Conservation (phyloP, 1,140 invertebrate species). For the Hyles vespertilio region DNA sequence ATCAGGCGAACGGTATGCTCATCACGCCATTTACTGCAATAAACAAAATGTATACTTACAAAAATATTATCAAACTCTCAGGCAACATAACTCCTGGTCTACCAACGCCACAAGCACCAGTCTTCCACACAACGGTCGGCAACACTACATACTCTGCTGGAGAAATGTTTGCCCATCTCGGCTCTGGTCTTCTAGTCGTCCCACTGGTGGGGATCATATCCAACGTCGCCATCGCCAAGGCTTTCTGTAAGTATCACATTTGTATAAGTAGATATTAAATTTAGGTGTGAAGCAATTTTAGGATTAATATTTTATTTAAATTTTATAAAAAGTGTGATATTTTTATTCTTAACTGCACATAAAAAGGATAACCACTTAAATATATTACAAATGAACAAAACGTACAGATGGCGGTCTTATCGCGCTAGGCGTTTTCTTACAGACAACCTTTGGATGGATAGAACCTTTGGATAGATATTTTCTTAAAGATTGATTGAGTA, state of each 20-base stretch:
- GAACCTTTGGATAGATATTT: too few species aligned
- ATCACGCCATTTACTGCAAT: too few species aligned
- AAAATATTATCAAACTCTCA: constrained; percentile 27
- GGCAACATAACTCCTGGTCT: constrained; percentile 80
- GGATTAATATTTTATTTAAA: too few species aligned
- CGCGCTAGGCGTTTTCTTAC: too few species aligned
- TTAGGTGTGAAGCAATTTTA: neutral
- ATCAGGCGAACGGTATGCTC: too few species aligned
- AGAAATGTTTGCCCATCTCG: constrained; percentile 79
- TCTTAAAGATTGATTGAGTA: too few species aligned
- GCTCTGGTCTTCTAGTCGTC: constrained; percentile 81
- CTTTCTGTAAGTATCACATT: constrained; percentile 78
- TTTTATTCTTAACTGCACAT: too few species aligned
- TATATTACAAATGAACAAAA: too few species aligned
- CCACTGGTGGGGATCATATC: constrained; percentile 85
- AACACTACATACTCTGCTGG: constrained; percentile 77
- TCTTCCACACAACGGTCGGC: constrained; percentile 72
- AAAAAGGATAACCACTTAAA: too few species aligned
- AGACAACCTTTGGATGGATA: too few species aligned
- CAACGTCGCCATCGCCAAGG: constrained; percentile 88
- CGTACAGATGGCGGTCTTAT: too few species aligned
- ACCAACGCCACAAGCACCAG: constrained; percentile 75
- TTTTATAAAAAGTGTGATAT: too few species aligned
- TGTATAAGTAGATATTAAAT: neutral
- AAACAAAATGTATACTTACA: neutral